Base-by-base conservation (phyloP, 2,888 invertebrate genomes). In the Tortrix viridana region DNA sequence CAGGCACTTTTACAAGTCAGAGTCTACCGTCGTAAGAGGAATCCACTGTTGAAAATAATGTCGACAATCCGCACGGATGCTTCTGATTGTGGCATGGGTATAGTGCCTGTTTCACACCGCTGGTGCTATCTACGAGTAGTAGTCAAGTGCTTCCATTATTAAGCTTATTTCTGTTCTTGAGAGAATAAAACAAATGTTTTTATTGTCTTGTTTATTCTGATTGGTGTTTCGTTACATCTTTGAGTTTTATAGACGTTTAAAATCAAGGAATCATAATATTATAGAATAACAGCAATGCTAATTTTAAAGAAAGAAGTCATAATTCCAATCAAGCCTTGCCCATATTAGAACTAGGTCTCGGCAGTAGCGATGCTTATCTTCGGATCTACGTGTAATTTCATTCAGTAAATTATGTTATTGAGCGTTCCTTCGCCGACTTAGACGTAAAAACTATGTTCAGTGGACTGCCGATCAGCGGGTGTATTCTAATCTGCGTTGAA, bases 401-500 rank as follows among this genome's bases (percentile, higher is more conserved):
- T 23, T 48, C 22, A n/a, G 52, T 37, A 52, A 52, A 37, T 52
- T 37, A 38, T 52, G 20, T 52, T 38, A 32, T 50, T 12, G 50
- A 50, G 50, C 23, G 32, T 37, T 38, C 49, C 26, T 26, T 14
- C 32, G 41, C 41, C 41, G 49, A 16, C 56, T 2, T 5, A 54
- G 43, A 20, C 7, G 56, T 56, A 56, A 57, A 48, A 48, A 22
- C 57, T 12, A 47, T 47, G 12, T 56, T 56, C 46, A 12, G 20
- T 22, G 22, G n/a, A 6, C 32, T 12, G 32, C 32, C 9, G 32
- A 3, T 32, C 32, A 12, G 32, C 32, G 32, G 32, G 9, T 32
- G 32, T 32, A 32, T 32, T 32, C 32, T 32, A 3, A 26, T 32
- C 12, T 32, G 12, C 32, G 1, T 32, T 12, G 12, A 32, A 32